Evolutionary conservation across 2,888 invertebrate genomes (phyloP).

Genomic region (Limnephilus rhombicus): DNA sequence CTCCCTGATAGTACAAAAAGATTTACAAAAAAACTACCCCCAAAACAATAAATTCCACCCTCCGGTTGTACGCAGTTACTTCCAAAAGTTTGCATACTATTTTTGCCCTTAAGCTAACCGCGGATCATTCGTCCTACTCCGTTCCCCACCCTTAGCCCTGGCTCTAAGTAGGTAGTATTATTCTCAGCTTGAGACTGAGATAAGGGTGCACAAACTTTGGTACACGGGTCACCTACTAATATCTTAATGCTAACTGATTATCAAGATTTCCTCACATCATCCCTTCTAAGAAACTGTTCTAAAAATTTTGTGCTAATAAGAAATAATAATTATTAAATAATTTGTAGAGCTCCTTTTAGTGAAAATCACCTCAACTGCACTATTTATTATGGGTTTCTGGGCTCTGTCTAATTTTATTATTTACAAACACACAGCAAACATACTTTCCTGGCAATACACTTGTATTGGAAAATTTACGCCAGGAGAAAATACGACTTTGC

Average conservation of each 20-base stretch:
- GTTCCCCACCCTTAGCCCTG: conserved; percentile 32
- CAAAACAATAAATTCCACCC: conserved; percentile 62
- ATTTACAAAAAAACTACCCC: conserved; percentile 60
- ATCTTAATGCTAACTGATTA: background rate
- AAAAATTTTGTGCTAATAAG: too few species aligned
- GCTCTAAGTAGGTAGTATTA: conserved; percentile 7
- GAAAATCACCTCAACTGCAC: too few species aligned
- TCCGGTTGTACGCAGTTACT: conserved; percentile 52
- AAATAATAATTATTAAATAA: too few species aligned
- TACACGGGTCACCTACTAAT: background rate
- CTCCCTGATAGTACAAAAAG: conserved; percentile 56
- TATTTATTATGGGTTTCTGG: too few species aligned
- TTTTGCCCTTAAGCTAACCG: conserved; percentile 58
- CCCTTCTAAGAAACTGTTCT: too few species aligned
- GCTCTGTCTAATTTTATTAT: too few species aligned
- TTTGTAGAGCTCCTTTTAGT: too few species aligned
- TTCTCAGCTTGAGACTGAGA: background rate
- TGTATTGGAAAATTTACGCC: too few species aligned
- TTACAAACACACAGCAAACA: too few species aligned
- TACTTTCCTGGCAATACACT: too few species aligned
- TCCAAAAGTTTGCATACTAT: conserved; percentile 63
- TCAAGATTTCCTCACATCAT: background rate
- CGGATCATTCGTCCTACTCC: conserved; percentile 59
- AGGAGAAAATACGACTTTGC: too few species aligned
- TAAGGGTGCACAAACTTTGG: background rate